Conservation (phyloP, 23 tunicate species). For the Trididemnum clinides region DNA sequence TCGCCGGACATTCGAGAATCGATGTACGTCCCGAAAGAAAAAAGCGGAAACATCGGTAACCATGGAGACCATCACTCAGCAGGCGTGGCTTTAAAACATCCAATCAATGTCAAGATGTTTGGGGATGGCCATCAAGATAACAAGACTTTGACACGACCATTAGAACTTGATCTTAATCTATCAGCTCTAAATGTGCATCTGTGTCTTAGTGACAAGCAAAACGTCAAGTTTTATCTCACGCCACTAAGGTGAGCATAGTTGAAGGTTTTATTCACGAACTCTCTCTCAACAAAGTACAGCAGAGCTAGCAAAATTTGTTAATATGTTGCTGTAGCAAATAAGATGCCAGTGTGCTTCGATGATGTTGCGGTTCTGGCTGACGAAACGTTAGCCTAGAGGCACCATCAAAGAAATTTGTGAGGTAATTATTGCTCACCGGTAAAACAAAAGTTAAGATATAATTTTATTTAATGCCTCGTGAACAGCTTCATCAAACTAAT, state of each 20-base stretch:
- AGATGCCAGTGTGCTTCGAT: too few species aligned
- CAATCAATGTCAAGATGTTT: constrained; percentile 18
- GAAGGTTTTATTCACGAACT: too few species aligned
- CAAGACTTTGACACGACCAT: not conserved
- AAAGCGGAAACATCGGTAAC: not conserved
- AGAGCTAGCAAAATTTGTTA: too few species aligned
- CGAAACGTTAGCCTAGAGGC: too few species aligned
- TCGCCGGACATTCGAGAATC: not conserved
- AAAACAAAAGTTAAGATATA: too few species aligned
- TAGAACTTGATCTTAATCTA: constrained; percentile 24
- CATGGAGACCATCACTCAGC: constrained; percentile 13
- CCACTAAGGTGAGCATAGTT: constrained; percentile 41
- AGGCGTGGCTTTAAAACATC: not conserved
- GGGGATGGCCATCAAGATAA: not conserved
- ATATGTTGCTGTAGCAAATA: too few species aligned
- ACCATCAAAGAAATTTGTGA: too few species aligned
- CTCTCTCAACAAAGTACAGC: too few species aligned
- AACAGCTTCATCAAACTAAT: too few species aligned
- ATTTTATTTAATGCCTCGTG: too few species aligned
- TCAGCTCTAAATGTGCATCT: constrained; percentile 20
- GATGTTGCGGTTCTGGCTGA: too few species aligned
- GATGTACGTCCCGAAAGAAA: not conserved
- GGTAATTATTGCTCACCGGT: too few species aligned
- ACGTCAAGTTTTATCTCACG: constrained; percentile 7
- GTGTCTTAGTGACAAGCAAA: constrained; percentile 9